phyloP scores from a whole-genome alignment of 1,140 invertebrate species.

The Hylyphantes graminicola region DNA sequence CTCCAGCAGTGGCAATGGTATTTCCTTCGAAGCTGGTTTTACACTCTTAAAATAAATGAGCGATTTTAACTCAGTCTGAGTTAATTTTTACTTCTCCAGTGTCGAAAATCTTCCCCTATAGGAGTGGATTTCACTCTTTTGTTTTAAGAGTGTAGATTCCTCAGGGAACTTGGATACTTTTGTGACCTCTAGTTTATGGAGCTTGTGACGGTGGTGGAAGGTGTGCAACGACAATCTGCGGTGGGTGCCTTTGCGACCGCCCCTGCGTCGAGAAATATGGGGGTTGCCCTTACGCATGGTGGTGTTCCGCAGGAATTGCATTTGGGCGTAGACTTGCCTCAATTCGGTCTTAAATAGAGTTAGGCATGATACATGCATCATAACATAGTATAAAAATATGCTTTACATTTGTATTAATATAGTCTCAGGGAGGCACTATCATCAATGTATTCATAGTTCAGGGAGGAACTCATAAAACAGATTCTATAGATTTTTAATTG shows the following conservation, averaged over 20 bases:
- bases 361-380: background rate
- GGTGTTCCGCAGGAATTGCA: slow-evolving; percentile 84
- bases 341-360: slow-evolving; percentile 78
- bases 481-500: too few species aligned
- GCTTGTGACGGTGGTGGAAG: slow-evolving; percentile 69
- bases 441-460: too few species aligned
- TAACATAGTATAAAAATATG: background rate
- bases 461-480: too few species aligned
- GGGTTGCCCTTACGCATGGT: slow-evolving; percentile 93
- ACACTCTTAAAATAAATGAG: too few species aligned
- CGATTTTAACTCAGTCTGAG: too few species aligned
- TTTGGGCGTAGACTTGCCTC: slow-evolving; percentile 90
- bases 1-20: background rate
- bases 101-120: too few species aligned
- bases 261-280: slow-evolving; percentile 90
- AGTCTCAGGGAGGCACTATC: too few species aligned
- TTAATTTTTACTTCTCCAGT: too few species aligned
- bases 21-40: slow-evolving; percentile 68
- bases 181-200: slow-evolving; percentile 65
- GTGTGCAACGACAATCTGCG: slow-evolving; percentile 86
- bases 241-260: slow-evolving; percentile 91
- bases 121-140: too few species aligned
- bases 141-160: slow-evolving; percentile 70
- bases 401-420: too few species aligned
- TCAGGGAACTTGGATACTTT: slow-evolving; percentile 70